These are phyloP conservation scores for Hypsibius dujardini DNA, from an alignment of 1,140 invertebrate species.

Conservation along the genomic window DNA sequence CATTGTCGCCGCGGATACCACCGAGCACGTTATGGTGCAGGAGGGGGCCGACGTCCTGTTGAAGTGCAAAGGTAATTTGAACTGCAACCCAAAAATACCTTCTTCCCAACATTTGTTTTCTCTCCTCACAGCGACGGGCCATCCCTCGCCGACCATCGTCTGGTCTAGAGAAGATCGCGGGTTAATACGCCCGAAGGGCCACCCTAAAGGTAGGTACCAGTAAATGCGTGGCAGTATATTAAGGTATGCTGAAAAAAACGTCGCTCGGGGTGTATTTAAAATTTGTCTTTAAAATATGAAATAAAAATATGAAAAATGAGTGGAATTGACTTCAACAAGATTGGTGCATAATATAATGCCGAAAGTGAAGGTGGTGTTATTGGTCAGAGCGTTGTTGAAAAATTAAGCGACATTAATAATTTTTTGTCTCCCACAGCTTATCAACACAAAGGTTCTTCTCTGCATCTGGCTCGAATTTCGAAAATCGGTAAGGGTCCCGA, in stretches of 20 bases:
- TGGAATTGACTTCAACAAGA: neutral
- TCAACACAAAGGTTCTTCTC: neutral
- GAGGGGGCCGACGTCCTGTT: neutral
- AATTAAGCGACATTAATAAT: neutral
- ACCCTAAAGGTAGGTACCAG: neutral
- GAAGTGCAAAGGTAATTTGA: neutral
- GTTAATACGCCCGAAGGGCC: neutral
- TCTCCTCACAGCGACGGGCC: neutral
- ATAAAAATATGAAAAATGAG: neutral
- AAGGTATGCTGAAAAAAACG: too few relatives aligned
- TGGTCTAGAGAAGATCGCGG: neutral
- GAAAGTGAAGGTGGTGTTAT: neutral
- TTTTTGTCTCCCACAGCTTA: neutral
- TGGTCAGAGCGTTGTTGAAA: neutral
- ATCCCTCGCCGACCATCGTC: neutral
- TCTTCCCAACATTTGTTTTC: too few relatives aligned
- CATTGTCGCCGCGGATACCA: conserved; percentile 3
- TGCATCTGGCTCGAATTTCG: neutral
- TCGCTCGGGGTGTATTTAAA: too few relatives aligned
- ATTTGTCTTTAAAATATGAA: neutral
- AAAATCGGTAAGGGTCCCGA: neutral
- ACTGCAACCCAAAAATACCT: too few relatives aligned
- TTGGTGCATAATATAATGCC: neutral
- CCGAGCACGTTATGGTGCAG: neutral
- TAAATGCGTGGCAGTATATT: neutral